These are phyloP conservation scores for Stramonita haemastoma DNA, from an alignment of 2,888 invertebrate species.

Conservation along the genomic window DNA sequence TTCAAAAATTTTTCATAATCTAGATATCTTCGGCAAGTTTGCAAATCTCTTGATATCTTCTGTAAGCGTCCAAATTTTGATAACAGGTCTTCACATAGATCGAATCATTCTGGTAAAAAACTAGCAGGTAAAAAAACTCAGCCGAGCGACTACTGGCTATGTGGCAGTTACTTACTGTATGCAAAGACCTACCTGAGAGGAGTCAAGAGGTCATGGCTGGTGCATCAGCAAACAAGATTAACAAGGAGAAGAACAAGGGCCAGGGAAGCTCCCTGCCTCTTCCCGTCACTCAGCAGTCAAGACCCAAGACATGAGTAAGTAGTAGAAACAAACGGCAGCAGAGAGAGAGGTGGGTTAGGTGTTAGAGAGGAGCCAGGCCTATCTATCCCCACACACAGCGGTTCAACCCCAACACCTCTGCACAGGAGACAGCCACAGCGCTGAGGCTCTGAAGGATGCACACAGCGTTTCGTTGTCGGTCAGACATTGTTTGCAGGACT, in stretches of 20 bases:
- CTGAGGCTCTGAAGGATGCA: too few species aligned
- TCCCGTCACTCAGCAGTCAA: neutral
- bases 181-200: neutral
- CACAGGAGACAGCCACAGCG: too few species aligned
- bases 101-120: too few species aligned
- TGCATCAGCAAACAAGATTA: neutral
- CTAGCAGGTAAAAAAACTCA: too few species aligned
- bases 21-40: too few species aligned
- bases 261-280: neutral
- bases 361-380: neutral
- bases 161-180: neutral
- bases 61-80: too few species aligned
- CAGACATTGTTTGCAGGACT: neutral
- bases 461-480: constrained; percentile 7
- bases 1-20: too few species aligned
- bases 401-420: too few species aligned
- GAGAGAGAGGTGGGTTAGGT: neutral
- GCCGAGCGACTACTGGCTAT: too few species aligned
- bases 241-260: neutral
- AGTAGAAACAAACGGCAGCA: neutral
- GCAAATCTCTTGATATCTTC: too few species aligned
- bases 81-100: too few species aligned
- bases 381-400: neutral
- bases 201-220: neutral
- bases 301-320: neutral